A percentile compares a stretch with the other conserved stretches of the same genome.
Evolutionary conservation across 1,140 invertebrate species (phyloP).

Genomic region (Zaprionus camerounensis): DNA sequence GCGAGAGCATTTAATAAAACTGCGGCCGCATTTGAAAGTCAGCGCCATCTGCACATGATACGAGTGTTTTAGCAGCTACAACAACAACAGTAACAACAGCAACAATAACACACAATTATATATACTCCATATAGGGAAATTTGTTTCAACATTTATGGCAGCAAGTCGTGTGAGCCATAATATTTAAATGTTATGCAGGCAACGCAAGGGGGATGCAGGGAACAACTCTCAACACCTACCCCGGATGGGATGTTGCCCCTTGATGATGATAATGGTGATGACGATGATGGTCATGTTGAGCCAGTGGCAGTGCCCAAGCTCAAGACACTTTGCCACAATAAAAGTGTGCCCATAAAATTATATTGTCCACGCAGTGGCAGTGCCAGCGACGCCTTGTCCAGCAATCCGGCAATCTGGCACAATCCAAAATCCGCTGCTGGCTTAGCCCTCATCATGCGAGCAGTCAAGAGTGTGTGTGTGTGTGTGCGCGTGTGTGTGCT

Average conservation of each 20-base stretch:
- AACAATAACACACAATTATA: not conserved
- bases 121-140: slow-evolving; percentile 38
- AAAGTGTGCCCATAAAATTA: slow-evolving; percentile 80
- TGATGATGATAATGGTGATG: slow-evolving; percentile 30
- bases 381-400: slow-evolving; percentile 26
- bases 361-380: slow-evolving; percentile 64
- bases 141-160: slow-evolving; percentile 75
- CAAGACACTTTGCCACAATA: slow-evolving; percentile 73
- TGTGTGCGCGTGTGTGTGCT: slow-evolving; percentile 44
- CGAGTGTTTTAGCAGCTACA: slow-evolving; percentile 30
- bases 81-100: not conserved
- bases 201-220: not conserved
- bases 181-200: slow-evolving; percentile 73
- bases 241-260: slow-evolving; percentile 11
- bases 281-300: slow-evolving; percentile 49
- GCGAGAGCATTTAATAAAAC: slow-evolving; percentile 55
- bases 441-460: slow-evolving; percentile 49
- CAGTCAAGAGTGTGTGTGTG: slow-evolving; percentile 3
- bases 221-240: slow-evolving; percentile 65
- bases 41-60: slow-evolving; percentile 38
- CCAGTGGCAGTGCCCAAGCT: slow-evolving; percentile 32
- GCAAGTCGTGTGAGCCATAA: slow-evolving; percentile 47
- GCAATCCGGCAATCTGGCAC: slow-evolving; percentile 41
- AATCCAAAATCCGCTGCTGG: slow-evolving; percentile 43
- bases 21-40: slow-evolving; percentile 56